These are phyloP conservation scores for Vesta saturnalis DNA, from an alignment of 2,888 invertebrate species.

Conservation along the genomic window DNA sequence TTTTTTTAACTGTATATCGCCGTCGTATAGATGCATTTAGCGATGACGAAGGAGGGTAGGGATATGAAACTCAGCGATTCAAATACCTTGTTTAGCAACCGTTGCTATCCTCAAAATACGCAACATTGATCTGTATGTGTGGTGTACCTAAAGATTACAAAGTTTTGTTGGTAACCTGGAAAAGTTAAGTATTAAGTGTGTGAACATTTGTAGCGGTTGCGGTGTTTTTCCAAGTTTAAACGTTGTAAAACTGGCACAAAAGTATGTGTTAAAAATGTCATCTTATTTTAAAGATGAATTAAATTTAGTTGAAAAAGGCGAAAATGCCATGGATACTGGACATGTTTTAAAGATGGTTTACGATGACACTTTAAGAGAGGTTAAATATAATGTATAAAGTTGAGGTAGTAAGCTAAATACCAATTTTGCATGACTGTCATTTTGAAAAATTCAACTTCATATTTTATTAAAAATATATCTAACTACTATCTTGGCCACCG, in stretches of 20 bases:
- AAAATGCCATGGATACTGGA: neutral
- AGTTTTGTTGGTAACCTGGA: too few relatives aligned
- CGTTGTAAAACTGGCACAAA: too few relatives aligned
- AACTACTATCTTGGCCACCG: too few relatives aligned
- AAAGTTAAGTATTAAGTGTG: too few relatives aligned
- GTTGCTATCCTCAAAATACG: neutral
- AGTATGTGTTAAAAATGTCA: neutral
- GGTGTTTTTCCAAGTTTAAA: too few relatives aligned
- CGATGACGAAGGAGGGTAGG: neutral
- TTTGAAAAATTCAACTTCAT: neutral
- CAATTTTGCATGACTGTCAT: neutral
- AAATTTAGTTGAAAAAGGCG: neutral
- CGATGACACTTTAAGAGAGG: neutral
- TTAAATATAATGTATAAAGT: constrained; percentile 4
- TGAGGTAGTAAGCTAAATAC: constrained; percentile 5
- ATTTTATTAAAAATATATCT: too few relatives aligned
- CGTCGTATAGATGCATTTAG: constrained; percentile 2
- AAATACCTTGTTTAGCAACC: neutral
- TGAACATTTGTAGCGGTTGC: too few relatives aligned
- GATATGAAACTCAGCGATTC: neutral
- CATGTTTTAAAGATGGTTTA: too few relatives aligned
- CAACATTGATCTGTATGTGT: too few relatives aligned
- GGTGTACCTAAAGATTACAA: too few relatives aligned
- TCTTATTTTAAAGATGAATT: constrained; percentile 2
- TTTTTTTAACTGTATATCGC: too few relatives aligned